A percentile compares a stretch with the other conserved stretches of the same genome.
phyloP scores from a whole-genome alignment of 2,113 vertebrate species.

The Heterotilapia buettikoferi region DNA sequence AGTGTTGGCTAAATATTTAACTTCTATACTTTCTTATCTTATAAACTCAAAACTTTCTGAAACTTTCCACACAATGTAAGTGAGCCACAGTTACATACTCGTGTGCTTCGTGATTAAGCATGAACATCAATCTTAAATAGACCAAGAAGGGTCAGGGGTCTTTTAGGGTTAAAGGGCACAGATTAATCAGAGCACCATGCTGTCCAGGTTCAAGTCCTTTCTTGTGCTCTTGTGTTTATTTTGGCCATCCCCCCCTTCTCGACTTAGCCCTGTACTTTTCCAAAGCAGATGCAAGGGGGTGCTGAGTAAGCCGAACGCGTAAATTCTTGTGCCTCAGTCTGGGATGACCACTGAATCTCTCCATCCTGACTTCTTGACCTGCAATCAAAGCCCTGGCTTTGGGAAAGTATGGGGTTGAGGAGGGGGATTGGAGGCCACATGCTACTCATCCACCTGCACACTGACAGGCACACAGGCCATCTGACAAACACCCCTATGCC shows the following conservation, averaged over 20 bases:
- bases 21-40: not conserved
- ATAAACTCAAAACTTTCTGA: not conserved
- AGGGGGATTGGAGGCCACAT: slow-evolving; percentile 21
- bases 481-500: slow-evolving; percentile 64
- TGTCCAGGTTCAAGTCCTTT: not conserved
- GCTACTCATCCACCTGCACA: slow-evolving; percentile 64
- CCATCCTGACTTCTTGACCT: slow-evolving; percentile 36
- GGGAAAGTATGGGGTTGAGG: not conserved
- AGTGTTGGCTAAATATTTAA: not conserved
- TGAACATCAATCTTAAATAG: not conserved
- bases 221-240: slow-evolving; percentile 27
- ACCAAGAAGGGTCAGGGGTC: not conserved
- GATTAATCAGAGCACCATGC: not conserved
- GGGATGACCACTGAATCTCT: slow-evolving; percentile 35
- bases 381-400: slow-evolving; percentile 42
- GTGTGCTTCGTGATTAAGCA: not conserved
- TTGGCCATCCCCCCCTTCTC: not conserved
- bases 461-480: slow-evolving; percentile 54
- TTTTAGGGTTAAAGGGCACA: not conserved
- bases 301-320: slow-evolving; percentile 38
- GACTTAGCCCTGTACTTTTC: slow-evolving; percentile 28
- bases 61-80: not conserved
- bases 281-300: slow-evolving; percentile 42
- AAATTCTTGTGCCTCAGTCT: slow-evolving; percentile 11
- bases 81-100: not conserved